These are phyloP conservation scores for Podarcis raffonei DNA, from an alignment of 2,113 vertebrate species.

Conservation along the genomic window DNA sequence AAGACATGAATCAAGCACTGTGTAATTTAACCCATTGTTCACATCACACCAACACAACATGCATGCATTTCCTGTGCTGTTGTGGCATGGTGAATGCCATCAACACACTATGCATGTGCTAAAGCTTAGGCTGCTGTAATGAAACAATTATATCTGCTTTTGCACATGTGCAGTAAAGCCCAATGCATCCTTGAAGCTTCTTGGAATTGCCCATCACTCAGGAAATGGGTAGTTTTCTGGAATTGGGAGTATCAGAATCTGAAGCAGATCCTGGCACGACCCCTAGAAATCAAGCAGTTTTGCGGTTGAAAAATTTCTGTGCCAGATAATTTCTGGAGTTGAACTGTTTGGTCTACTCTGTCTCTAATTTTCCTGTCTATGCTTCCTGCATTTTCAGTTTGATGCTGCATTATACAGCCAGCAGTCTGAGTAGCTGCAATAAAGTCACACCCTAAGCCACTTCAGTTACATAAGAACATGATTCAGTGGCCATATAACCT, in stretches of 20 bases:
- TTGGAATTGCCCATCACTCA: not conserved
- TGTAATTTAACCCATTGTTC: no score
- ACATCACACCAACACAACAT: no score
- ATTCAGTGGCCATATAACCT: not conserved
- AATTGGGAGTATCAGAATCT: not conserved
- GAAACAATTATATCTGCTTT: not conserved
- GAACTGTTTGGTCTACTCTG: not conserved
- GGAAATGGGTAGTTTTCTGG: not conserved
- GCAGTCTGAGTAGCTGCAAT: not conserved
- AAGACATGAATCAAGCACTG: no score
- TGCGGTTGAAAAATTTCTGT: not conserved
- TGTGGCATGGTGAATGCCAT: not conserved
- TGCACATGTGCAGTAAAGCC: not conserved
- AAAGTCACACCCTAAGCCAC: not conserved
- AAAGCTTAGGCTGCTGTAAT: not conserved
- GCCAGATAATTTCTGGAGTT: not conserved
- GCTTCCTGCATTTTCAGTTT: not conserved
- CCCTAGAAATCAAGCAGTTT: not conserved
- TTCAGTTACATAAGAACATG: not conserved
- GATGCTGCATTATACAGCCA: not conserved
- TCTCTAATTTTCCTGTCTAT: not conserved
- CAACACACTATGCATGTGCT: not conserved
- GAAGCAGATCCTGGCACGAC: not conserved
- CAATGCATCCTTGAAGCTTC: not conserved
- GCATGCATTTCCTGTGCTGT: not conserved